Percentiles rank a stretch among this genome's conserved stretches.
Conservation (phyloP, 2,113 vertebrate genomes). For the Fregata magnificens region DNA sequence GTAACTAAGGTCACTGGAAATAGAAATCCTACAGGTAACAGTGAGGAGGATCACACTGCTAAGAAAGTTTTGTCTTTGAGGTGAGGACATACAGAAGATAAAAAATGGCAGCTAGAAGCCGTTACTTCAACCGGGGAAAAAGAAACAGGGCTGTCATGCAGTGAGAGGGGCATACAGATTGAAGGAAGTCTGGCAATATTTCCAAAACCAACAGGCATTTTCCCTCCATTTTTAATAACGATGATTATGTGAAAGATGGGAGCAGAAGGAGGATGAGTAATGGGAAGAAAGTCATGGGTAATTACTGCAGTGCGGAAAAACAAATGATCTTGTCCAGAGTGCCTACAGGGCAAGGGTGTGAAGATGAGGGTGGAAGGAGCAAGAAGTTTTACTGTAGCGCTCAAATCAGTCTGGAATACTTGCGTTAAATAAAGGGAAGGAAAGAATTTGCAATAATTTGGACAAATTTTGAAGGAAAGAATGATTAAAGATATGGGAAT, state of each 20-base stretch:
- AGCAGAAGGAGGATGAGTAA: neutral
- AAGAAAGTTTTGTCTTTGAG: neutral
- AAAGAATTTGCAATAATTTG: neutral
- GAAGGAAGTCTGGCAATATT: neutral
- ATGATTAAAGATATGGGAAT: neutral
- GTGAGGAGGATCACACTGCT: neutral
- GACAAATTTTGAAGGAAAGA: neutral
- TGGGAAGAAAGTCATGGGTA: neutral
- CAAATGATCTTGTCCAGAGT: accelerated
- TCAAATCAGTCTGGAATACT: neutral
- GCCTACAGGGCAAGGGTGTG: neutral
- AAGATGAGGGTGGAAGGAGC: neutral
- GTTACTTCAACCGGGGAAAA: neutral
- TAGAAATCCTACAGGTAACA: neutral
- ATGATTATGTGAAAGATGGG: neutral
- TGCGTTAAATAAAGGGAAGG: neutral
- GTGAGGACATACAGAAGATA: neutral
- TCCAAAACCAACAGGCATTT: neutral
- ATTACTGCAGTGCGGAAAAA: neutral
- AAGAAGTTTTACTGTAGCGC: neutral
- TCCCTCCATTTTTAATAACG: neutral
- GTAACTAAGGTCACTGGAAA: neutral
- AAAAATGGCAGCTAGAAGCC: neutral
- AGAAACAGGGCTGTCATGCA: neutral
- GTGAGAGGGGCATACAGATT: neutral